Evolutionary conservation across 2,797 vertebrate species (phyloP).

Genomic region (Sebastiscus tertius): DNA sequence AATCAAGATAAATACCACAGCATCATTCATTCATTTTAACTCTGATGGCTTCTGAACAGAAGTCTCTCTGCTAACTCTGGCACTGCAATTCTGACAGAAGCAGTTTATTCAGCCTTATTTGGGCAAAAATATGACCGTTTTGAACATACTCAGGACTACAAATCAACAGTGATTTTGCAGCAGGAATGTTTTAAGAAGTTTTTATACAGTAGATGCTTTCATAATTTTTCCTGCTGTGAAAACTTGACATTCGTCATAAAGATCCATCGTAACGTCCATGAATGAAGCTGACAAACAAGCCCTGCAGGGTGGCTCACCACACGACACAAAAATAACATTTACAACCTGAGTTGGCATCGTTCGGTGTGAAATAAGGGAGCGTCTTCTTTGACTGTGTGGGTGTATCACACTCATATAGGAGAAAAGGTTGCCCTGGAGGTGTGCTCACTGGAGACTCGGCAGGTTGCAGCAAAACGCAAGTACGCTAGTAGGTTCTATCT

Average conservation of each 20-base stretch:
- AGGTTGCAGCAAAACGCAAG: constrained; percentile 69
- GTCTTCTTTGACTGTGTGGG: constrained; percentile 28
- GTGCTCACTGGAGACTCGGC: constrained; percentile 48
- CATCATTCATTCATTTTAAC: neutral
- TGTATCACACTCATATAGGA: constrained; percentile 34
- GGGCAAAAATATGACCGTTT: neutral
- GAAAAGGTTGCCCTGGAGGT: constrained; percentile 64
- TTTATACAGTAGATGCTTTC: neutral
- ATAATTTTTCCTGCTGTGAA: neutral
- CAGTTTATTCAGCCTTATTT: neutral
- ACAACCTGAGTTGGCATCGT: neutral
- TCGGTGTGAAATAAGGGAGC: neutral
- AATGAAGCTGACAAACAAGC: neutral
- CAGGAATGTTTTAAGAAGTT: neutral
- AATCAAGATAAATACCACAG: neutral
- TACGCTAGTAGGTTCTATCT: constrained; percentile 21
- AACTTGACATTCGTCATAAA: no score
- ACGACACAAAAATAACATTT: neutral
- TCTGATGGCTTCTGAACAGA: neutral
- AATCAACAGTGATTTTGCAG: neutral
- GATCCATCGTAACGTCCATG: no score
- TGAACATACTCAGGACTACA: neutral
- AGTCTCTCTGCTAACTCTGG: neutral
- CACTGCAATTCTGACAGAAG: neutral
- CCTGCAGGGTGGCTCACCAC: neutral